Conservation (phyloP, 2,113 vertebrate species). For the Grantiella picta region DNA sequence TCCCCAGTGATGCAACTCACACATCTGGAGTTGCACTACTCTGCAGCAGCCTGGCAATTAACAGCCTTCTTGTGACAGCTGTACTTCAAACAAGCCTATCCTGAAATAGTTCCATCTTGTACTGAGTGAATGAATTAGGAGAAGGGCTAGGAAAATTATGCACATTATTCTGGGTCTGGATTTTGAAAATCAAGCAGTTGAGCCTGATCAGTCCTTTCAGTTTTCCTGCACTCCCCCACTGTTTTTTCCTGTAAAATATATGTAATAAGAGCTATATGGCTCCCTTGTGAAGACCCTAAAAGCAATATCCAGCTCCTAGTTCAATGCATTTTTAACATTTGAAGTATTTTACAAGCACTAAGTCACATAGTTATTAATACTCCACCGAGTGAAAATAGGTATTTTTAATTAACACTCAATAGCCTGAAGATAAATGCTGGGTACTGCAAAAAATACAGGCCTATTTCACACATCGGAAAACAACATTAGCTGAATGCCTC, state of each 20-base stretch:
- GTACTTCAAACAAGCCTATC: neutral
- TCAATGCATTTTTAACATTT: neutral
- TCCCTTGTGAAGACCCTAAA: neutral
- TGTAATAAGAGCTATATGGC: neutral
- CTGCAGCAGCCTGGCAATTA: neutral
- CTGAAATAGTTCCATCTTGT: neutral
- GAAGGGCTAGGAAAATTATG: neutral
- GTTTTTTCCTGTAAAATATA: neutral
- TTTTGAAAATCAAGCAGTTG: neutral
- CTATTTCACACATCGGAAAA: neutral
- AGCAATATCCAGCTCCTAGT: neutral
- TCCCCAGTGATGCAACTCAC: neutral
- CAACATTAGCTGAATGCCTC: neutral
- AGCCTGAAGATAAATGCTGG: neutral
- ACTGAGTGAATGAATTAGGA: neutral
- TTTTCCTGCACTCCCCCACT: neutral
- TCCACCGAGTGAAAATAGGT: neutral
- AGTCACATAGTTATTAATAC: neutral
- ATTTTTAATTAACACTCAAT: slow-evolving; percentile 12
- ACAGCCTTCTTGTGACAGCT: neutral
- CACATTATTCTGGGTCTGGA: neutral
- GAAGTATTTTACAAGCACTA: neutral
- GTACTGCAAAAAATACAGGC: neutral
- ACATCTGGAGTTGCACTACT: neutral
- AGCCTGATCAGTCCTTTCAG: neutral